Evolutionary conservation across 64 coral and sea anemone genomes (phyloP), one percentile per base, ranked within the genome.

Genomic region (Exaiptasia diaphana): DNA sequence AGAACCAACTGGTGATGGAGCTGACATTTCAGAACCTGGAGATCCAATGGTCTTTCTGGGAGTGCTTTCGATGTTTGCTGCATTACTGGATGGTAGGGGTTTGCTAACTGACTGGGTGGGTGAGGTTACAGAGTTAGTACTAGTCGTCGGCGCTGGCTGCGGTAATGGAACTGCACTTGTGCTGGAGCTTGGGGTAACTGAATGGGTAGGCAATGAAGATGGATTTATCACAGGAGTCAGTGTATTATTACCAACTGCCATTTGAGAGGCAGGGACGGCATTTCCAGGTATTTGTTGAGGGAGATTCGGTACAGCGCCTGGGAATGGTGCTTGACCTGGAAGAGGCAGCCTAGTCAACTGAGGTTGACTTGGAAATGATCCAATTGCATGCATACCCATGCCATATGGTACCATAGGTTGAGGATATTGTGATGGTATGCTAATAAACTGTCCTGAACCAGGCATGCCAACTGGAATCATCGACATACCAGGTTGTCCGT

Each of bases 1-100:
- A 13, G 91, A 95, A 26, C 91, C 91, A 20, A 80, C 67, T 3
- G 91, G 91, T 41, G 91, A 95, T 48, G 91, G 91, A 4, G 91
- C 91, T 38, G 91, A 95, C 28, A 67, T 69, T 36, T 95, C 91
- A 48, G 91, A 95, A 36, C 80, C 48, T 53, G 91, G 91, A 50
- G 91, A 95, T 52, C 42, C 38, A 0, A 76, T 31, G 30, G 26
- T 33, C 33, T 77, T 30, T 33, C 27, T 9, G 36, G 4, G 37
- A 74, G 52, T 34, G 43, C 25, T 55, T 18, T 15, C 34, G 10
- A 0, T 27, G 18, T 75, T 38, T 3, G 38, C 23, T 50, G 39
- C 25, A 40, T 85, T 40, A 64, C 6, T 73, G 33, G 17, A 8
- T 65, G 61, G 33, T 15, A 65, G 14, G 32, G 61, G 61, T 36